Base-by-base conservation (phyloP, 2,888 invertebrate species). In the Achlya flavicornis region DNA sequence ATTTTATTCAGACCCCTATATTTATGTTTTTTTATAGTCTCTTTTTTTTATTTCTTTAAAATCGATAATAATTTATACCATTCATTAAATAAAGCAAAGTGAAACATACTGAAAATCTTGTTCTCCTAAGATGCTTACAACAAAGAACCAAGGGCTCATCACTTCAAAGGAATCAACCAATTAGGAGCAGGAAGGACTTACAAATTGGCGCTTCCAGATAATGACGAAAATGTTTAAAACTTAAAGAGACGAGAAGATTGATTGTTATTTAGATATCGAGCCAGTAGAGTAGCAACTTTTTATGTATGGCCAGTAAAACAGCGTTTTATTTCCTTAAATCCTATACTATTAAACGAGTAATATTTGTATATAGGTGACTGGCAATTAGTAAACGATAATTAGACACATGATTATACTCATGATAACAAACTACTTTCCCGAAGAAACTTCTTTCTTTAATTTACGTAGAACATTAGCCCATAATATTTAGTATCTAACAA, bases 261-360 rank as follows among this genome's bases (percentile, higher is more conserved):
- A 61, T 62, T 63, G 64, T 65, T 63, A 43, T 64, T 66, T 62
- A 64, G 58, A 46, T 61, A 64, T 63, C 64, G 60, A 48, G n/a
- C 35, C 33, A 58, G 58, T 66, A 33, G 57, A 53, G 57, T 57
- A 43, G 61, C 16, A 60, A 48, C 58, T 60, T 64, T 64, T 11
- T 53, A 11, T 11, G 3, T 60, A 14, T 10, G 53, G 63, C 64
- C 38, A 58, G 12, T 26, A 58, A 35, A n/a, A n/a, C 11, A 58
- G 32, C n/a, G 48, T 32, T 33, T 14, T n/a, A 2, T 6, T 33
- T 8, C 8, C 6, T 57, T 0, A 11, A 57, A 19, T n/a, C n/a
- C n/a, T n/a, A n/a, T n/a, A n/a, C n/a, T n/a, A n/a, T n/a, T n/a
- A n/a, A n/a, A 10, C 26, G 26, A 26, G 26, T 1, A 26, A 26